Conservation (phyloP, 2,113 vertebrate genomes). For the Pseudopodoces humilis region DNA sequence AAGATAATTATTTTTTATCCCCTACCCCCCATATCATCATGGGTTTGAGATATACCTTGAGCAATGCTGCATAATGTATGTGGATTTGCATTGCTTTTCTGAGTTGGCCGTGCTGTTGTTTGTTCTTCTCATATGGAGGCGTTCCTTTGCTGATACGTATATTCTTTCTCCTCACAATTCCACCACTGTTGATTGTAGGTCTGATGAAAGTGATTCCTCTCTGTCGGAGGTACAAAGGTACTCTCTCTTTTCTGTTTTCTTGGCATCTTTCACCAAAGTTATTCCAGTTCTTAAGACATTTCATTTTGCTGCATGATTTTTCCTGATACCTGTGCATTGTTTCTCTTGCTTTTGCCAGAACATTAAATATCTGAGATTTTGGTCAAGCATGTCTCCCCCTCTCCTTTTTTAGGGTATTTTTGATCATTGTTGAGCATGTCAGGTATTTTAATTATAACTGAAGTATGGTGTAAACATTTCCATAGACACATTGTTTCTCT, state of each 20-base stretch:
- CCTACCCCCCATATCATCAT: background rate
- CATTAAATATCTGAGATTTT: background rate
- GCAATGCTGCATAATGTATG: background rate
- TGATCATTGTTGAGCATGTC: background rate
- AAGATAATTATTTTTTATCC: background rate
- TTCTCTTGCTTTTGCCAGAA: slow-evolving; percentile 18
- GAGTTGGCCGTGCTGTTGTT: slow-evolving; percentile 43
- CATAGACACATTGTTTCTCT: background rate
- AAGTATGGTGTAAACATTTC: background rate
- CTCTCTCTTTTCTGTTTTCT: slow-evolving; percentile 69
- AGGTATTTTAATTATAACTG: background rate
- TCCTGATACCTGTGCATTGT: background rate
- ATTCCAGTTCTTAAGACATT: slow-evolving; percentile 38
- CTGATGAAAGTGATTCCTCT: slow-evolving; percentile 87
- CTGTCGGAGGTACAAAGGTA: slow-evolving; percentile 86
- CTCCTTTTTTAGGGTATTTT: background rate
- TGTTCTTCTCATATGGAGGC: slow-evolving; percentile 52
- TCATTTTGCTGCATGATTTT: slow-evolving; percentile 72
- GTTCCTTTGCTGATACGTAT: slow-evolving; percentile 74
- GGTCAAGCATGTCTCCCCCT: background rate
- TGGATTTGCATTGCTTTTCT: slow-evolving; percentile 55
- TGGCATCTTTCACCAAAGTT: slow-evolving; percentile 45
- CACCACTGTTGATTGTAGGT: slow-evolving; percentile 81
- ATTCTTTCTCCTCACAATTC: slow-evolving; percentile 78
- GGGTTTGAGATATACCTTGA: background rate